Percentiles rank a stretch among this genome's conserved stretches.
These are phyloP conservation scores for Phodopus roborovskii DNA, from an alignment of 2,113 vertebrate genomes.

Conservation along the genomic window DNA sequence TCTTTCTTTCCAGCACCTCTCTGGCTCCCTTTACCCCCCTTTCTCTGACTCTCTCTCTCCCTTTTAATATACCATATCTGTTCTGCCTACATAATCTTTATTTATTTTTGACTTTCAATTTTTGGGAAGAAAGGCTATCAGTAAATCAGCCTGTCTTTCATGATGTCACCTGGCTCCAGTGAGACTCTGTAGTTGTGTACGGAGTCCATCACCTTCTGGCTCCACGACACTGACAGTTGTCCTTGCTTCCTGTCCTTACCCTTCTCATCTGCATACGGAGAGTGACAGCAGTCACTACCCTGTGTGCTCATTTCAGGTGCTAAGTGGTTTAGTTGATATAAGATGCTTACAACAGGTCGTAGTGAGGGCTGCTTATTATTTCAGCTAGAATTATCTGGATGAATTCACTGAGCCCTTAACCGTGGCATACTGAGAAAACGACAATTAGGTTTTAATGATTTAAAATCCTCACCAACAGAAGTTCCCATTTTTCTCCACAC, in stretches of 20 bases:
- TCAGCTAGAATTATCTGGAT: neutral
- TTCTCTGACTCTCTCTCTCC: neutral
- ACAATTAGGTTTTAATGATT: neutral
- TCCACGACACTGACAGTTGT: neutral
- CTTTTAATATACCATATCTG: neutral
- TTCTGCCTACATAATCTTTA: neutral
- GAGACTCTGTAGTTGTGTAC: neutral
- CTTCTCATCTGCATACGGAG: neutral
- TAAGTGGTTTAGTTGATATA: neutral
- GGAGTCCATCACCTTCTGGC: neutral
- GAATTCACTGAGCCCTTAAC: constrained; percentile 5
- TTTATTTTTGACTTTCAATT: constrained; percentile 21
- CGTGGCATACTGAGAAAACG: neutral
- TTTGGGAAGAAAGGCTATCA: neutral
- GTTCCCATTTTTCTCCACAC: neutral
- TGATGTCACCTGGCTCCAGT: neutral
- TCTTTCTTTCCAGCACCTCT: neutral
- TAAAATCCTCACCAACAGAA: constrained; percentile 1
- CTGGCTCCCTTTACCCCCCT: neutral
- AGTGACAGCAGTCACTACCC: neutral
- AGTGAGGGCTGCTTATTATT: neutral
- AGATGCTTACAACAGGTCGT: neutral
- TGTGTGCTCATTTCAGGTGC: neutral
- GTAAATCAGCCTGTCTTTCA: neutral
- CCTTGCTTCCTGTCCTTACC: neutral